These are phyloP conservation scores for Allygus modestus DNA, from an alignment of 2,888 invertebrate species.

Conservation along the genomic window DNA sequence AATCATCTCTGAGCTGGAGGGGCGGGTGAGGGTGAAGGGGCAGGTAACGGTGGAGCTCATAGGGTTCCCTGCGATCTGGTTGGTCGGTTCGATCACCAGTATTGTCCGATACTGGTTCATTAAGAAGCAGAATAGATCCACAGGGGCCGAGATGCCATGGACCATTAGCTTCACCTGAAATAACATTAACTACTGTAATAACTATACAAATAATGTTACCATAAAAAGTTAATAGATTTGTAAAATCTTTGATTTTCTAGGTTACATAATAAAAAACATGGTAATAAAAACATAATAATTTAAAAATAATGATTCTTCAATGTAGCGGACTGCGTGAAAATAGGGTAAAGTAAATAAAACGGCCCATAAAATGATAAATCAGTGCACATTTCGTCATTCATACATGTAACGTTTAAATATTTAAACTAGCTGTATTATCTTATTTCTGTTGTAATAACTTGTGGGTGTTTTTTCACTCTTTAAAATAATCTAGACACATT, in stretches of 20 bases:
- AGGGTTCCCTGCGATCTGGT: constrained; percentile 30
- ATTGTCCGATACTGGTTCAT: background rate
- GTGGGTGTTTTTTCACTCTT: too few species aligned
- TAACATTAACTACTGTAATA: background rate
- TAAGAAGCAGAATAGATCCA: constrained; percentile 47
- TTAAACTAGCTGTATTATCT: too few species aligned
- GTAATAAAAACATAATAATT: background rate
- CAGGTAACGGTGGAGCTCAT: background rate
- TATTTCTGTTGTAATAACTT: too few species aligned
- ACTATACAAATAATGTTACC: background rate
- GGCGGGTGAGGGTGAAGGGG: background rate
- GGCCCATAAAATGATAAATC: too few species aligned
- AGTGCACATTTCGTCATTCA: too few species aligned
- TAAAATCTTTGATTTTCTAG: background rate
- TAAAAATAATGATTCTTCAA: too few species aligned
- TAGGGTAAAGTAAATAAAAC: too few species aligned
- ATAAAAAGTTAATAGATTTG: too few species aligned
- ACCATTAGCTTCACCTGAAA: constrained; percentile 32
- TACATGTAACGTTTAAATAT: too few species aligned
- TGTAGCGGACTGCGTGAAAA: too few species aligned
- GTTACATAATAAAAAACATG: background rate
- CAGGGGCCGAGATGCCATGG: constrained; percentile 15
- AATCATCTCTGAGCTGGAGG: background rate
- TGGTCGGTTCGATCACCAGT: constrained; percentile 7
- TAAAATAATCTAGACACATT: too few species aligned